Conservation (phyloP, 2,797 vertebrate species). For the Chrysocyon brachyurus region DNA sequence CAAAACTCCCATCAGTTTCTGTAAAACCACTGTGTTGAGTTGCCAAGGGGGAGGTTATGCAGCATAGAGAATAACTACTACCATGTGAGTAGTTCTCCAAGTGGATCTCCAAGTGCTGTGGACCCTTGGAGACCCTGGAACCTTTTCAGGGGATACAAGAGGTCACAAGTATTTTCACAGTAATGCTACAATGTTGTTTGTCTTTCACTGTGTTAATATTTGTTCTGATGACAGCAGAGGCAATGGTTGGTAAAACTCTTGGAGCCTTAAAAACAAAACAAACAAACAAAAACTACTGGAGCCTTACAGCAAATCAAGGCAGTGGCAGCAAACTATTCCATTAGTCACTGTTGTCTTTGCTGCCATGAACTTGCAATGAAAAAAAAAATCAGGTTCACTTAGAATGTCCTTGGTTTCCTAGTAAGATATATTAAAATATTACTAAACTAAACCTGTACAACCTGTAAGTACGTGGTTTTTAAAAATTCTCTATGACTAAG, state of each 20-base stretch:
- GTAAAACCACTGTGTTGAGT: background rate
- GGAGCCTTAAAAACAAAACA: too few species aligned
- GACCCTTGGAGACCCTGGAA: background rate
- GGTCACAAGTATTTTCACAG: background rate
- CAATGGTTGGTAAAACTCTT: background rate
- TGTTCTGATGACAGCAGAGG: background rate
- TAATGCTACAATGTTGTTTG: background rate
- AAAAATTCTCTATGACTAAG: background rate
- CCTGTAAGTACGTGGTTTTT: background rate
- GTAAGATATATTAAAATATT: background rate
- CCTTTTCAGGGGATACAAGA: background rate
- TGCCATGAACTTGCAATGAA: background rate
- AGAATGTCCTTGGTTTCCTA: background rate
- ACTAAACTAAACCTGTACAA: background rate
- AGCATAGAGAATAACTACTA: background rate
- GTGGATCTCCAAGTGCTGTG: background rate
- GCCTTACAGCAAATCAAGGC: background rate
- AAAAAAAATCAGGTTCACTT: background rate
- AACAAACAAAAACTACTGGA: background rate
- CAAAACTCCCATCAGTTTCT: background rate
- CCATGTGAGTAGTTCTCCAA: background rate
- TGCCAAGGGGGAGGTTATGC: background rate
- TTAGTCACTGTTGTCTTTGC: background rate
- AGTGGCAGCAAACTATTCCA: accelerated
- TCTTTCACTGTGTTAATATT: background rate